Evolutionary conservation across 30 jellyfish, hydroid and myxozoan genomes (phyloP), one percentile per base, ranked within the genome.

Genomic region (Cassiopea xamachana): DNA sequence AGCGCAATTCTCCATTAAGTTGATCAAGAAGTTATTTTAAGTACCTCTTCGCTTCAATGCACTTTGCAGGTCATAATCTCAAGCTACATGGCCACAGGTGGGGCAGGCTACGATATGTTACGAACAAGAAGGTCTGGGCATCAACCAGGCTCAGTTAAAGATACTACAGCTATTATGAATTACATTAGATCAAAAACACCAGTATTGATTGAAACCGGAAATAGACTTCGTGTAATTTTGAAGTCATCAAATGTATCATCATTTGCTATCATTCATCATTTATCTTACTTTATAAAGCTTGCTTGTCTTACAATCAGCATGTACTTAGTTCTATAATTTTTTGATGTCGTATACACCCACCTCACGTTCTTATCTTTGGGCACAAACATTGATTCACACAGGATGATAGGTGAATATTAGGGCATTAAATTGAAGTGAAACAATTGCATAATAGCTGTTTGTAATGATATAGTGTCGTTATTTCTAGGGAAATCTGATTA

Each of bases 51-150:
- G 39, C 39, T 27, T 27, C 19, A 75, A 39, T 55, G 64, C 64
- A 7, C 80, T 71, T 59, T 17, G 14, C 72, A 90, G 97, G 97
- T 90, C 5, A 74, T 90, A 44, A 74, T 84, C 27, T 82, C 97
- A 17, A 82, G 87, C 27, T 90, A 90, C 87, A 90, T 90, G 90
- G 97, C 97, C 2, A 51, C 78, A 9, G 97, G 97, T 82, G 97
- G 93, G 14, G 93, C 93, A 2, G 97, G 97, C 49, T 90, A 75
- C 77, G 87, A 61, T 39, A 44, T 77, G 64, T 68, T 82, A 18
- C 85, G 83, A 64, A 67, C 93, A 19, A 77, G 73, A 49, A 71
- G 91, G 43, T 9, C 62, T 16, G 79, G 91, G 2, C 92, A 75
- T 77, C 39, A 17, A 0, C 49, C 76, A 80, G 96, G 96, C 10